These are phyloP conservation scores for Panulirus ornatus DNA, from an alignment of 1,140 invertebrate genomes.

Conservation along the genomic window DNA sequence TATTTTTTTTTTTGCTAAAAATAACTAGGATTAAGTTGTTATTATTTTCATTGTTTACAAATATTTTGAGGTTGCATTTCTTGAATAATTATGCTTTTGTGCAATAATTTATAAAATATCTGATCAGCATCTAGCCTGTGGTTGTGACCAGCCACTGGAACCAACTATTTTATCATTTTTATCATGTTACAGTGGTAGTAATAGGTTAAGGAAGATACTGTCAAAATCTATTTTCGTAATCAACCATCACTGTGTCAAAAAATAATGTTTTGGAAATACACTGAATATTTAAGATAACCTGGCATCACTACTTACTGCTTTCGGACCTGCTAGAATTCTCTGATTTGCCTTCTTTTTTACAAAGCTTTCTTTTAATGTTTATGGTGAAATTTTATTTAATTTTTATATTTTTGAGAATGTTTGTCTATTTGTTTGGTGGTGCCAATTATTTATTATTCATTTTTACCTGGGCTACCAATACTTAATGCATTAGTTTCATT, in stretches of 20 bases:
- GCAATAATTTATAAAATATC: neutral
- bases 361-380: neutral
- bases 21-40: too few species aligned
- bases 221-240: constrained; percentile 5
- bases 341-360: neutral
- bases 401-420: neutral
- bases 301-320: neutral
- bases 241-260: neutral
- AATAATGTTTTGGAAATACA: neutral
- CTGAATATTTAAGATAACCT: neutral
- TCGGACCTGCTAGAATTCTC: neutral
- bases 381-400: neutral
- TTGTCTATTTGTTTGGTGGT: neutral
- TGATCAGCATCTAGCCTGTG: neutral
- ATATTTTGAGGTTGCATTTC: too few species aligned
- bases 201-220: neutral
- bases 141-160: neutral
- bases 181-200: neutral
- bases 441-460: neutral
- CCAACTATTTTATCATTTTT: neutral
- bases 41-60: too few species aligned
- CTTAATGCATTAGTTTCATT: neutral
- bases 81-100: too few species aligned
- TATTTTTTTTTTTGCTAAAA: too few species aligned
- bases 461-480: neutral